Evolutionary conservation across 2,113 vertebrate species (phyloP), one percentile per base, ranked within the genome.

Genomic region (Setophaga coronata): DNA sequence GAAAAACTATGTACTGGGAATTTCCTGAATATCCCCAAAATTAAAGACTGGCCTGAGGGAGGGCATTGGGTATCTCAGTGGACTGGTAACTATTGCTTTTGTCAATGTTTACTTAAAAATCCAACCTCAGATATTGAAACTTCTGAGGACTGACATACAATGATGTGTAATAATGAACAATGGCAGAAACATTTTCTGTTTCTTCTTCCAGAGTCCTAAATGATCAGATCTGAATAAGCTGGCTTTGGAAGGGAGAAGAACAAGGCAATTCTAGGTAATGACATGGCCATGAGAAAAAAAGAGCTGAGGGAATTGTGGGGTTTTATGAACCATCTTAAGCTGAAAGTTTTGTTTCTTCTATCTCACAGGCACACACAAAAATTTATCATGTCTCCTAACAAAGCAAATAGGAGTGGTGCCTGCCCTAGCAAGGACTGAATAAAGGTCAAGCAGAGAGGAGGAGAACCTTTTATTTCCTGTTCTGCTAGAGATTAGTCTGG

Each of bases 371-470:
- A 58, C 6, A 9, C 2, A 33, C 1, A 50, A 20, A 61, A 83
- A 60, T 2, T 0, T 23, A 48, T 26, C 4, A 8, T 14, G 10
- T 50, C 58, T 87, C 28, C 56, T 40, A 62, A 56, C 13, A 70
- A 48, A 83, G 76, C 60, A 69, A 85, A 83, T 5, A 74, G 85
- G 64, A 92, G 72, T 21, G 40, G 79, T 81, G 20, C 31, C 43
- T 87, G 88, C 51, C 43, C 56, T 50, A 24, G 42, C 43, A 72
- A 54, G 28, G 60, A 34, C 40, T 60, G 92, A 93, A 51, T 77
- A 94, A 94, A 96, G 90, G 92, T 94, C 76, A 60, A 66, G 76
- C 17, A 56, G 60, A 93, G 23, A 74, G 38, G 12, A 95, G 73
- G 28, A 92, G 15, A 93, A 74, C 38, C 4, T 84, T 78, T 81